Base-by-base conservation (phyloP, 2,797 vertebrate species). In the Anguilla megastoma region DNA sequence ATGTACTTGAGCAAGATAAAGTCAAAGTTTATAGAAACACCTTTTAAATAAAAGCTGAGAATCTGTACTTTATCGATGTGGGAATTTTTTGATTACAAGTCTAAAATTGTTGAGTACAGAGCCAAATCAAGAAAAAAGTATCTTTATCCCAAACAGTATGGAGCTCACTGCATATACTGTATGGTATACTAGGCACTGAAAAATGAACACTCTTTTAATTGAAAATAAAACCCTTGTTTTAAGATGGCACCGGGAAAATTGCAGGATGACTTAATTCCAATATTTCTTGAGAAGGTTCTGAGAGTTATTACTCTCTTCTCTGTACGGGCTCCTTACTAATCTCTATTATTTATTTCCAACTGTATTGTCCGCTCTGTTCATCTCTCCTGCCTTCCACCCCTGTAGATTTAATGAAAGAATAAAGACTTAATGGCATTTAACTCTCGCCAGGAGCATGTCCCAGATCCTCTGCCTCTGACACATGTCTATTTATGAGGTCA, bases 341-440 rank as follows among this genome's bases (percentile, higher is more conserved):
- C 86, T 74, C 41, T 21, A 71, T 87, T 87, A 85, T 90, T 91
- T 88, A 89, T 90, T 85, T 74, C 48, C 33, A 85, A 76, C 56
- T 79, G 85, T 80, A 89, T 89, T 88, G 80, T 89, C 58, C 82
- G 79, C n/a, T 80, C 21, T 86, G 82, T 88, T 91, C 88, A 88
- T 89, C 87, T 88, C 74, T 21, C 48, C 69, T 16, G n/a, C 45
- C 86, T 87, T 87, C 56, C 76, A 85, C 90, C 89, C 88, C 87
- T 4, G 5, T 45, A 63, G 88, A 89, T 88, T 88, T 91, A 87
- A 89, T 90, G 58, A 89, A 91, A 91, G 90, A 91, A 87, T 90
- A 88, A 91, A 82, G 88, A 87, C 89, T 89, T 92, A 91, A 91
- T 89, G 88, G 90, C 88, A 90, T 85, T 89, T 85, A 89, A 86